Conservation (phyloP, 2,888 invertebrate species). For the Danaus chrysippus region DNA sequence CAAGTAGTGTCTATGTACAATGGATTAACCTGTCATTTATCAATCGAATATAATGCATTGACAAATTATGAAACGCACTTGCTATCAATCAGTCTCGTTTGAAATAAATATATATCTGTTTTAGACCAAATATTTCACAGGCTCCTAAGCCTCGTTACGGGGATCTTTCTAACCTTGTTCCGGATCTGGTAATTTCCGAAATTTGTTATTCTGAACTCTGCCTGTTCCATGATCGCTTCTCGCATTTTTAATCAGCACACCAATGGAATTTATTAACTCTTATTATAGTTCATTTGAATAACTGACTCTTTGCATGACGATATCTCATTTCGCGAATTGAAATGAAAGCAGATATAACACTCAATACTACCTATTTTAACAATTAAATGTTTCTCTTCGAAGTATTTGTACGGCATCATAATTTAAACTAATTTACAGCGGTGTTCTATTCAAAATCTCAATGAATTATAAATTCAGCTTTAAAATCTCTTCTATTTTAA, state of each 20-base stretch:
- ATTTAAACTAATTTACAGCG: neutral
- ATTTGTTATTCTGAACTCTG: conserved; percentile 44
- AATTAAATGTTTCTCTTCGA: too few species aligned
- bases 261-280: conserved; percentile 38
- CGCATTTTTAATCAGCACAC: conserved; percentile 65
- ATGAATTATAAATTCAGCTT: conserved; percentile 18
- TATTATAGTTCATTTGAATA: conserved; percentile 56
- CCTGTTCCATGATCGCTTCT: conserved; percentile 35
- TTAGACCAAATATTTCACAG: neutral
- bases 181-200: conserved; percentile 38
- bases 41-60: too few species aligned
- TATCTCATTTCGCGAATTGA: conserved; percentile 27
- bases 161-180: conserved; percentile 35
- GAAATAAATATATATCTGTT: neutral
- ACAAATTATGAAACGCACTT: too few species aligned
- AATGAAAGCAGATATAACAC: too few species aligned
- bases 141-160: neutral
- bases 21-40: too few species aligned
- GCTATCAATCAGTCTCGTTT: neutral
- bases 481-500: conserved; percentile 20
- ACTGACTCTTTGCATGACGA: conserved; percentile 29
- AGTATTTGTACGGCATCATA: neutral
- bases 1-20: too few species aligned
- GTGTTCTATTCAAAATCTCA: conserved; percentile 14
- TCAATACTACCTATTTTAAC: too few species aligned